Base-by-base conservation (phyloP, 2,113 vertebrate species). In the Gobiocypris rarus region DNA sequence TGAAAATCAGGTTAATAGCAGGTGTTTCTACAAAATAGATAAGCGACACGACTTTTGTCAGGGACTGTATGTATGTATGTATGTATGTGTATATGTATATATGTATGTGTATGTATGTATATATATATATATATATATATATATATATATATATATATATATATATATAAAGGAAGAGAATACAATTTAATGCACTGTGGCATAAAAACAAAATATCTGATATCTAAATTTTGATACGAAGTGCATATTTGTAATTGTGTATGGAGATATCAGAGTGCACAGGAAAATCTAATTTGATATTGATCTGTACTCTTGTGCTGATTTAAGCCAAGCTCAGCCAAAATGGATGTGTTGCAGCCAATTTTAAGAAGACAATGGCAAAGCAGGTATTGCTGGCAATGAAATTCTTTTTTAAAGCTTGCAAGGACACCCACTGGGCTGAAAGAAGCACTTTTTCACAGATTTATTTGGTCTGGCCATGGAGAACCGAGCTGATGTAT, bases 401-500 rank as follows among this genome's bases (percentile, higher is more conserved):
- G 0, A 41, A 43, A 59, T 59, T 59, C 14, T n/a, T 76, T n/a
- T 76, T 34, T 17, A 52, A 56, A 56, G 28, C 19, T 38, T 41
- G 52, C 75, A 41, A 59, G 75, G 31, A 59, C 3, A n/a, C 22
- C 31, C 54, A 14, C 0, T 58, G 54, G 10, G 19, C 22, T 77
- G 11, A 78, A 61, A 28, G 14, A 61, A 28, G 24, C 76, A 63
- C n/a, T 26, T 78, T 76, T 52, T 76, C 26, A 17, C 13, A 26
- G n/a, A 78, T 78, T 43, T 79, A 61, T 61, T 79, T 63, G 34
- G 22, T 43, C 7, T 15, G n/a, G 38, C 34, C 52, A 58, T 77
- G 4, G 17, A 50, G 5, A 17, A 70, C 31, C 59, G 0, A 69
- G 78, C n/a, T 19, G 24, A 41, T 75, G 11, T 15, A 63, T 0